Evolutionary conservation across 2,113 vertebrate species (phyloP).

Genomic region (Eleginops maclovinus): DNA sequence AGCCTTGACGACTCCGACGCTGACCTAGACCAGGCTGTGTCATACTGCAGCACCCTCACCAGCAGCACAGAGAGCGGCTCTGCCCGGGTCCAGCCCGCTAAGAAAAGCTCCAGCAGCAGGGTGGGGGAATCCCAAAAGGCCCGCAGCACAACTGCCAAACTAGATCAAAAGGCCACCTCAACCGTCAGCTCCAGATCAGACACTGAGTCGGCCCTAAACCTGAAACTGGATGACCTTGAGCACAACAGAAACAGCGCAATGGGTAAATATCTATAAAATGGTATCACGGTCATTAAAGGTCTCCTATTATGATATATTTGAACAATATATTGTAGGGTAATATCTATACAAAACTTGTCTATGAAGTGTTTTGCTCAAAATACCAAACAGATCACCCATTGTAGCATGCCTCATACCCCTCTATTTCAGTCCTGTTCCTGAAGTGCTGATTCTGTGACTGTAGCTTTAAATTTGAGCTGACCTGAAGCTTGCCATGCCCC

Average conservation of each 20-base stretch:
- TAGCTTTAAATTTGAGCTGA: too few species aligned
- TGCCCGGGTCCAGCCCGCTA: background rate
- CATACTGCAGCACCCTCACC: slow-evolving; percentile 72
- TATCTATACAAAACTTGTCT: too few species aligned
- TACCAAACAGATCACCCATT: too few species aligned
- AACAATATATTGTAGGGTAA: too few species aligned
- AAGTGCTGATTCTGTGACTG: too few species aligned
- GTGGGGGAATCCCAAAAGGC: slow-evolving; percentile 22
- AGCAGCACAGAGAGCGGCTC: slow-evolving; percentile 76
- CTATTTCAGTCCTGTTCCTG: too few species aligned
- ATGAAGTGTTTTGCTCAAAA: too few species aligned
- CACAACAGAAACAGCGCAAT: slow-evolving; percentile 89
- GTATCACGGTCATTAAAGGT: background rate
- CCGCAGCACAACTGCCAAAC: background rate
- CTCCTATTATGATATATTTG: too few species aligned
- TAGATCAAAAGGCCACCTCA: slow-evolving; percentile 53
- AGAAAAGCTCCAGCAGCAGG: slow-evolving; percentile 22
- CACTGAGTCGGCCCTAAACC: slow-evolving; percentile 77
- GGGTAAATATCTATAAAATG: slow-evolving; percentile 83
- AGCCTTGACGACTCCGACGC: slow-evolving; percentile 86
- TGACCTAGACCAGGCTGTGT: slow-evolving; percentile 82
- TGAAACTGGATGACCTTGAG: slow-evolving; percentile 87
- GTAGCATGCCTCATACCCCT: too few species aligned
- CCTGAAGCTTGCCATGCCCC: too few species aligned
- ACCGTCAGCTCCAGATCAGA: slow-evolving; percentile 61